A percentile compares a stretch with the other conserved stretches of the same genome.
Evolutionary conservation across 2,888 invertebrate species (phyloP).

Genomic region (Acleris sparsana): DNA sequence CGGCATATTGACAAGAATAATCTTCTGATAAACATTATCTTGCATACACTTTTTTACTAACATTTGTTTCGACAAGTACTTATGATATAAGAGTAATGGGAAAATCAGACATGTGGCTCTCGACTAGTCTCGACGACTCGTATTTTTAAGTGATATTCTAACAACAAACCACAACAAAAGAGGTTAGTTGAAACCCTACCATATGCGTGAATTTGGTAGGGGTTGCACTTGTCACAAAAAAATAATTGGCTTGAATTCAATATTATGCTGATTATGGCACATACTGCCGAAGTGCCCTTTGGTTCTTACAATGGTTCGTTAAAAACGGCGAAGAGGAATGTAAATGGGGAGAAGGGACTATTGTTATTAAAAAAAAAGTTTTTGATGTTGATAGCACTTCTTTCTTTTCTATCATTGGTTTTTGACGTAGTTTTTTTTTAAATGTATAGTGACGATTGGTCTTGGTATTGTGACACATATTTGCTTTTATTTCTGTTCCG

Average conservation of each 20-base stretch:
- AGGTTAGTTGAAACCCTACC: slow-evolving; percentile 57
- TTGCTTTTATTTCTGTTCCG: no score
- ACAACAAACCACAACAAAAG: slow-evolving; percentile 42
- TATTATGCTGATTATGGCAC: slow-evolving; percentile 68
- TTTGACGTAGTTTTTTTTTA: no score
- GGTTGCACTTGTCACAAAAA: slow-evolving; percentile 69
- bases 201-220: slow-evolving; percentile 60
- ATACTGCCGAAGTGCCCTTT: slow-evolving; percentile 46
- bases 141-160: slow-evolving; percentile 41
- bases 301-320: slow-evolving; percentile 60
- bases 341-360: slow-evolving; percentile 12
- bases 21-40: slow-evolving; percentile 18
- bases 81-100: slow-evolving; percentile 48
- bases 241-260: slow-evolving; percentile 66
- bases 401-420: no score
- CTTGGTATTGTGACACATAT: no score
- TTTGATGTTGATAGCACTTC: no score
- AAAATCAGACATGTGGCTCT: slow-evolving; percentile 47
- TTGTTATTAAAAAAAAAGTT: neutral
- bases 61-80: neutral
- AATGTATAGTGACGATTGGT: no score
- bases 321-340: slow-evolving; percentile 53
- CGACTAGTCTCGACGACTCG: slow-evolving; percentile 34
- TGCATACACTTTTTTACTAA: slow-evolving; percentile 1
- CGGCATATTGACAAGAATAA: slow-evolving; percentile 32